These are phyloP conservation scores for Urocolius indicus DNA, from an alignment of 2,113 vertebrate species.

Conservation along the genomic window DNA sequence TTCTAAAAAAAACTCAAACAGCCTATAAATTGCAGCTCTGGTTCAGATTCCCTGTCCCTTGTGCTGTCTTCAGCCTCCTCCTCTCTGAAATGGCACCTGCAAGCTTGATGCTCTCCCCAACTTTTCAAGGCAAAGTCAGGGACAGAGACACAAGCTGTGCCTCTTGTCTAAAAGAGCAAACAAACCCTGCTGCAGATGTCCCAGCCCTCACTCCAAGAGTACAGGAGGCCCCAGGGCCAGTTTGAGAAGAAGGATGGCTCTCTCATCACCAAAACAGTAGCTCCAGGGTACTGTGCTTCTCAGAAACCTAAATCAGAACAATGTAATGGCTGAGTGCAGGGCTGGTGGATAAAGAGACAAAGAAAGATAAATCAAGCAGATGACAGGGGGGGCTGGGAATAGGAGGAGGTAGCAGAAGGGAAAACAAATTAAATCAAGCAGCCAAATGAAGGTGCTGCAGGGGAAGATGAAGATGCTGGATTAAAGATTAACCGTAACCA, in stretches of 20 bases:
- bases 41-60: not conserved
- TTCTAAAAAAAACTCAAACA: not conserved
- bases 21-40: not conserved
- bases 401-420: constrained; percentile 59
- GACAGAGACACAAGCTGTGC: not conserved
- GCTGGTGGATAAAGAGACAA: constrained; percentile 50
- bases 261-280: not conserved
- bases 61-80: not conserved
- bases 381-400: constrained; percentile 64
- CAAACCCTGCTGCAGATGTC: not conserved
- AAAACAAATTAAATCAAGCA: constrained; percentile 69
- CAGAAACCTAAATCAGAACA: constrained; percentile 57
- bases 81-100: not conserved
- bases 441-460: constrained; percentile 67
- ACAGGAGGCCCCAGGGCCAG: constrained; percentile 14
- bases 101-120: not conserved
- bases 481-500: constrained; percentile 65
- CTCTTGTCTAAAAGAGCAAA: not conserved
- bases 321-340: constrained; percentile 46
- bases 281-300: constrained; percentile 44
- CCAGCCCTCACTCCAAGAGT: not conserved
- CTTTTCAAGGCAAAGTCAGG: not conserved
- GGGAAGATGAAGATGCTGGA: constrained; percentile 57
- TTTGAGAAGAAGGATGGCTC: constrained; percentile 13
- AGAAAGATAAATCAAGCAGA: constrained; percentile 61